Evolutionary conservation across 2,888 invertebrate genomes (phyloP), one percentile per base, ranked within the genome.

Genomic region (Lydus trimaculatus): DNA sequence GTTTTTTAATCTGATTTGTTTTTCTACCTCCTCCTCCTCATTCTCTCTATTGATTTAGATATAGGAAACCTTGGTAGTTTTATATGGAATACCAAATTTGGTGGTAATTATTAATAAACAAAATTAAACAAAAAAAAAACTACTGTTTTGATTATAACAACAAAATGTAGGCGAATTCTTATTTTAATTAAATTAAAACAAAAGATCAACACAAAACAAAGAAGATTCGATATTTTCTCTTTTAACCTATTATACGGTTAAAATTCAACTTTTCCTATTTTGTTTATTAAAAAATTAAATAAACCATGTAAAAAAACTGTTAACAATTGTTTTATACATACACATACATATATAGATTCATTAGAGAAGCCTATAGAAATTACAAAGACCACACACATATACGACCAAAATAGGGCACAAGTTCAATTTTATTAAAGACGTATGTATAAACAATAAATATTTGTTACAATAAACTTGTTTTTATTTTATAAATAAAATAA

Each of bases 381-480:
- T 31, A 43, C 20, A 23, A 56, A 56, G 28, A 56, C 25, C 25
- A 56, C 28, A 28, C 25, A 56, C 7, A n/a, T 39, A 20, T 15
- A 25, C 56, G 2, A 28, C 56, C 25, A 56, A 56, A 56, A 7
- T 28, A 28, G 56, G 28, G 13, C 25, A 56, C 43, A 25, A 28
- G 23, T 56, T 56, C 56, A 56, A 56, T 25, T 25, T n/a, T 20
- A 48, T 48, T 20, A 48, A 48, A 48, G 43, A 17, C 43, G 43
- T n/a, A 43, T 43, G 17, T 20, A 48, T 20, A 48, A 48, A 20
- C 48, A 48, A 56, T 25, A 25, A 56, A 56, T 56, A 56, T 56
- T 56, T 56, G 56, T 56, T 56, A 25, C 15, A 43, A 17, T 17
- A 43, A 56, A 56, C 56, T 28, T 56, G 28, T 56, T 56, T 25